phyloP scores from a whole-genome alignment of 2,113 vertebrate genomes.

The Erythrolamprus reginae region DNA sequence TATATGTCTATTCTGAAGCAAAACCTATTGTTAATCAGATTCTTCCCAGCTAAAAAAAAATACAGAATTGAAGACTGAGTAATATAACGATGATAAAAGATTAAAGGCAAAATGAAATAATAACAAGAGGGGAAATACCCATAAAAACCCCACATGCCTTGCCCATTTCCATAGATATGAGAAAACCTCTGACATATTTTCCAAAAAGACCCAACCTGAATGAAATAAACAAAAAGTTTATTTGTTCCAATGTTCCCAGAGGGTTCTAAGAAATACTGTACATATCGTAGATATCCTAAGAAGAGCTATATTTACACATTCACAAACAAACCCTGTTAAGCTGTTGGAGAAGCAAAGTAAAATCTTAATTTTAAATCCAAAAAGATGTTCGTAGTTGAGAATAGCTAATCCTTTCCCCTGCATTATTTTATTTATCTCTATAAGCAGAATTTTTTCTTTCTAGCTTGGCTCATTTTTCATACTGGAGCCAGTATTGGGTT shows the following conservation, averaged over 20 bases:
- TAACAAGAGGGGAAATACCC: neutral
- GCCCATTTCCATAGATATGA: neutral
- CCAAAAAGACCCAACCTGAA: neutral
- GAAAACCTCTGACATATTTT: neutral
- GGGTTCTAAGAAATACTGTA: neutral
- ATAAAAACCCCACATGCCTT: neutral
- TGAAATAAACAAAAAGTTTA: neutral
- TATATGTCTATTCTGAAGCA: neutral
- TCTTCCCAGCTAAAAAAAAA: neutral
- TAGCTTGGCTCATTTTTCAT: neutral
- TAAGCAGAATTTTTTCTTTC: neutral
- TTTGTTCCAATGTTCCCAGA: neutral
- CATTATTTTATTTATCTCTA: neutral
- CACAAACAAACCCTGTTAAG: neutral
- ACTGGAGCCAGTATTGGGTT: too few species aligned
- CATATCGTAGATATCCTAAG: neutral
- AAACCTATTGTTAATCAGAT: neutral
- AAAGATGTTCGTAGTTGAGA: neutral
- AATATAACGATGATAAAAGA: neutral
- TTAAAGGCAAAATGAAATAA: conserved; percentile 27
- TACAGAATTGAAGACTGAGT: neutral
- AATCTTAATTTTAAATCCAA: neutral
- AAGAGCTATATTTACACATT: neutral
- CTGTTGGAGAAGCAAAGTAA: neutral
- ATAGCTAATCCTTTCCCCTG: too few species aligned